A percentile compares a stretch with the other conserved stretches of the same genome.
These are phyloP conservation scores for Channa striata DNA, from an alignment of 2,797 vertebrate species.

Conservation along the genomic window DNA sequence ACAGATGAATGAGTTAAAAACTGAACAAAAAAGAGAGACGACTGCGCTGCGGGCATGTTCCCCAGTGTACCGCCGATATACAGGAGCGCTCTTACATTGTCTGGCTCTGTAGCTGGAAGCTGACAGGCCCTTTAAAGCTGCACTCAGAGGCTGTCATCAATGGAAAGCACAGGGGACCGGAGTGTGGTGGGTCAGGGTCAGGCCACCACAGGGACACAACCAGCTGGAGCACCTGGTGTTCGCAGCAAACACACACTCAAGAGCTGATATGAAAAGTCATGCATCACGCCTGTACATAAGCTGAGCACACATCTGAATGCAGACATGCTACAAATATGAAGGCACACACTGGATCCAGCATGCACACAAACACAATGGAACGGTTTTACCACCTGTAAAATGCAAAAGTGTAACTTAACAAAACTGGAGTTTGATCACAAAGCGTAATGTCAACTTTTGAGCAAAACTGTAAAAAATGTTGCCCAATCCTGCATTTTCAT, in stretches of 20 bases:
- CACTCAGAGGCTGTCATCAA: conserved; percentile 57
- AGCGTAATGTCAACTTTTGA: no score
- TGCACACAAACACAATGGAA: no score
- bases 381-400: no score
- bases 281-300: background rate
- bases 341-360: background rate
- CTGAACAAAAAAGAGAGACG: conserved; percentile 42
- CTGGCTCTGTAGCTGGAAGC: conserved; percentile 37
- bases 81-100: conserved; percentile 62
- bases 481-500: no score
- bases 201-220: conserved; percentile 42
- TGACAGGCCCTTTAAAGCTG: conserved; percentile 60
- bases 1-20: conserved; percentile 49
- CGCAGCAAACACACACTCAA: background rate
- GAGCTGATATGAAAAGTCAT: background rate
- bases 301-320: conserved; percentile 24
- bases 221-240: conserved; percentile 68
- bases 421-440: no score
- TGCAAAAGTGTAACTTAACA: no score
- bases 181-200: conserved; percentile 41
- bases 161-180: conserved; percentile 41
- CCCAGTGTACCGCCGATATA: conserved; percentile 45
- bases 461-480: no score
- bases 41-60: conserved; percentile 36
- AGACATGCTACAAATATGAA: no score